Conservation (phyloP, 1,140 invertebrate species). For the Bilobella aurantiaca region DNA sequence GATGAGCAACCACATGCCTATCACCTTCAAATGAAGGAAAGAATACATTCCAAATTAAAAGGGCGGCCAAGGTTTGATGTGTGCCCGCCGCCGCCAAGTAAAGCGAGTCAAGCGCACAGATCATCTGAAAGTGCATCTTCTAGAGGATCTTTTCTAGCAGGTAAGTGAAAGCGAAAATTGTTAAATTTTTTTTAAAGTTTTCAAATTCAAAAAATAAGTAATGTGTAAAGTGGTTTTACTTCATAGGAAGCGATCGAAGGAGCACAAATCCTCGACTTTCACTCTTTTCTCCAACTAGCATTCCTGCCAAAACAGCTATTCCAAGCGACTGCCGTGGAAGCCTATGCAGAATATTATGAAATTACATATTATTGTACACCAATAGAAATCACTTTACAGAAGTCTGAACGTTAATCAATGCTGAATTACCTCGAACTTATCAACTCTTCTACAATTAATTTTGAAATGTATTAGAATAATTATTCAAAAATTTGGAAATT, state of each 20-base stretch:
- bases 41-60: slow-evolving; percentile 14
- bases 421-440: too few relatives aligned
- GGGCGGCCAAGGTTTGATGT: not conserved
- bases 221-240: too few relatives aligned
- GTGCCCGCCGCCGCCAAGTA: not conserved
- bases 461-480: too few relatives aligned
- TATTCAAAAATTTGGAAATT: too few relatives aligned
- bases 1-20: slow-evolving; percentile 49
- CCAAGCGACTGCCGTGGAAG: not conserved
- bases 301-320: not conserved
- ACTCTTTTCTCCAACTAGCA: not conserved
- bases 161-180: not conserved
- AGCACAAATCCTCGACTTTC: not conserved
- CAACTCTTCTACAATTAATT: too few relatives aligned
- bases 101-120: not conserved
- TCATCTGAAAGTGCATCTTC: slow-evolving; percentile 2
- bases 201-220: not conserved
- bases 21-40: slow-evolving; percentile 40
- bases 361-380: too few relatives aligned
- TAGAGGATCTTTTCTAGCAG: not conserved
- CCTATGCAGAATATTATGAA: not conserved
- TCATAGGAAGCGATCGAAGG: not conserved
- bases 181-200: not conserved
- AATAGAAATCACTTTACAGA: too few relatives aligned
- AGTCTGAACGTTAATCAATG: too few relatives aligned